Conservation (phyloP, 2,888 invertebrate genomes). For the Busseola fusca region DNA sequence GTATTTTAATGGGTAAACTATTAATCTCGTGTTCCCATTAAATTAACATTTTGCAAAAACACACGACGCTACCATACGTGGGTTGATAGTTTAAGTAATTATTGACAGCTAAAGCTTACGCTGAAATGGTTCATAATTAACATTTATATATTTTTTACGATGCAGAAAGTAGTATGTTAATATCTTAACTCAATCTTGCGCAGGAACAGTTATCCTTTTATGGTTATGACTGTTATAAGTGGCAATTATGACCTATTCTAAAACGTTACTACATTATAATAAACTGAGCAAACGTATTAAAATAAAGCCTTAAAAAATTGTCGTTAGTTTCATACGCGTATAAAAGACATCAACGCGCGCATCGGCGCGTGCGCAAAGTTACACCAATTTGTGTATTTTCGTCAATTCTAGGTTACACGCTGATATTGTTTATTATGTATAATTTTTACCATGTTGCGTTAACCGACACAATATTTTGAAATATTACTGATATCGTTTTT, state of each 20-base stretch:
- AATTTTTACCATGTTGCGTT: neutral
- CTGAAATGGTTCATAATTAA: constrained; percentile 52
- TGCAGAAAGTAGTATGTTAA: constrained; percentile 42
- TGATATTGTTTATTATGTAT: neutral
- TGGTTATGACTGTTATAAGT: constrained; percentile 36
- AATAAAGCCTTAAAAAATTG: constrained; percentile 11
- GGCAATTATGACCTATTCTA: constrained; percentile 44
- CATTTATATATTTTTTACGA: constrained; percentile 46
- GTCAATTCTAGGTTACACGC: neutral
- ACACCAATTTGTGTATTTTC: constrained; percentile 12
- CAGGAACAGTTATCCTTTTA: constrained; percentile 56
- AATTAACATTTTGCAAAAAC: constrained; percentile 51
- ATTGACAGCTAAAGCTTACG: constrained; percentile 47
- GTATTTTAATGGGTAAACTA: constrained; percentile 31
- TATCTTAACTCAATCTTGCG: constrained; percentile 40
- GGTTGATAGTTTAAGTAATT: constrained; percentile 40
- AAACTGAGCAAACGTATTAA: constrained; percentile 11
- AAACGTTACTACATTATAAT: constrained; percentile 35
- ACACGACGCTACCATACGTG: constrained; percentile 14
- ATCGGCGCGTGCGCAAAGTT: constrained; percentile 58
- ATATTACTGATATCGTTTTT: neutral
- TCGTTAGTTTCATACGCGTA: constrained; percentile 42
- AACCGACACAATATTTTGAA: neutral
- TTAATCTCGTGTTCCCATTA: constrained; percentile 46
- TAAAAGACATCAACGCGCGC: constrained; percentile 76